These are phyloP conservation scores for Mya arenaria DNA, from an alignment of 1,140 invertebrate species.

Conservation along the genomic window DNA sequence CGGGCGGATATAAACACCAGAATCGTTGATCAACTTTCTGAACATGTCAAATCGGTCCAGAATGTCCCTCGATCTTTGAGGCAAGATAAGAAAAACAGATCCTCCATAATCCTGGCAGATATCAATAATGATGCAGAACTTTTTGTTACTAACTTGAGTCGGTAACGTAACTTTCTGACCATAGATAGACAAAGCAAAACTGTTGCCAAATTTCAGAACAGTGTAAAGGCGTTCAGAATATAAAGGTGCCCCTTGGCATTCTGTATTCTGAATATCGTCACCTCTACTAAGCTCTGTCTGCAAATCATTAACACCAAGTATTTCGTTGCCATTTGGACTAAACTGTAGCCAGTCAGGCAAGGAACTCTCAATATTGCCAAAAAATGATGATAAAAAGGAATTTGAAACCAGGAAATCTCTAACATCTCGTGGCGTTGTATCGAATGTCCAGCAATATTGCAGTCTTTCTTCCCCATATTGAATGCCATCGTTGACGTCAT, in stretches of 20 bases:
- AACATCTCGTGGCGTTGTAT: conserved; percentile 14
- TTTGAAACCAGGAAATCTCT: conserved; percentile 16
- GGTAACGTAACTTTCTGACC: conserved; percentile 13
- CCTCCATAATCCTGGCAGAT: conserved; percentile 36
- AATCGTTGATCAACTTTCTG: background rate
- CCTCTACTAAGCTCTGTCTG: background rate
- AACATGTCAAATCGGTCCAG: background rate
- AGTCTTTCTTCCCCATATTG: background rate
- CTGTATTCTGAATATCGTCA: background rate
- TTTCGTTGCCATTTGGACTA: conserved; percentile 8
- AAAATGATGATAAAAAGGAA: conserved; percentile 29
- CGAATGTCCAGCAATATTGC: conserved; percentile 14
- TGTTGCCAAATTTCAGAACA: conserved; percentile 21
- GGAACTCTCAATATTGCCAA: background rate
- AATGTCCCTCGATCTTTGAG: conserved; percentile 8
- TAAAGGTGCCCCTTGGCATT: conserved; percentile 29
- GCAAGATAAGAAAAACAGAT: conserved; percentile 15
- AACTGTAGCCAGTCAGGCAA: conserved; percentile 34
- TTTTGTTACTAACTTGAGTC: background rate
- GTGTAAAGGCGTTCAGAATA: conserved; percentile 15
- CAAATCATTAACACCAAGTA: conserved; percentile 22
- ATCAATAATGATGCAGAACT: conserved; percentile 24
- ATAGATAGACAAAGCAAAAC: conserved; percentile 14
- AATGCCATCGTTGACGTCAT: background rate
- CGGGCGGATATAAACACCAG: background rate